Percentiles rank a stretch among this genome's conserved stretches.
Conservation (phyloP, 2,888 invertebrate species). For the Dendrolimus houi region DNA sequence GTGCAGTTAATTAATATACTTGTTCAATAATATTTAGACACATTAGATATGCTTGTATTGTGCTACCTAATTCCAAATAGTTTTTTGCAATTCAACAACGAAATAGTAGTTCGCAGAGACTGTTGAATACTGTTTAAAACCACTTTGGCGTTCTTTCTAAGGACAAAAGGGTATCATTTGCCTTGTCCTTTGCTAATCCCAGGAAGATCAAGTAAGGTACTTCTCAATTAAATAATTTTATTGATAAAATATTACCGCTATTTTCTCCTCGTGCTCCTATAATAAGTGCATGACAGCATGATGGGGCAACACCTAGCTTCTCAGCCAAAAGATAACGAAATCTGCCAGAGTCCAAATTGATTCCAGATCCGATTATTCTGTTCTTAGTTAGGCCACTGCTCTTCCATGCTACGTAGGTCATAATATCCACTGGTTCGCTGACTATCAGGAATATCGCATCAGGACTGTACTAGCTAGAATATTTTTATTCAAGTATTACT, state of each 20-base stretch:
- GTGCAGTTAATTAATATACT: too few species aligned
- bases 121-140: too few species aligned
- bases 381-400: constrained; percentile 90
- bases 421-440: constrained; percentile 91
- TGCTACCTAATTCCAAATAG: too few species aligned
- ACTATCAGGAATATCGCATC: constrained; percentile 88
- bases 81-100: too few species aligned
- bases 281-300: constrained; percentile 94
- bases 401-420: constrained; percentile 92
- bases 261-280: constrained; percentile 97
- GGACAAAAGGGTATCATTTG: too few species aligned
- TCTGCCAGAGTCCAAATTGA: constrained; percentile 93
- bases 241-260: constrained; percentile 72
- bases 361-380: constrained; percentile 93
- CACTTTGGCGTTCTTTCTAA: too few species aligned
- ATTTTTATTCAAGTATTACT: constrained; percentile 1
- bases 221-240: too few species aligned
- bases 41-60: too few species aligned
- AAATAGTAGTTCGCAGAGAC: too few species aligned
- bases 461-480: constrained; percentile 82
- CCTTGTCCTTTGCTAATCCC: too few species aligned
- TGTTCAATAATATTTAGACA: too few species aligned
- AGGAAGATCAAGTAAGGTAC: too few species aligned
- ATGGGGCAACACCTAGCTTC: constrained; percentile 86
- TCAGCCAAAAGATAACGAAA: constrained; percentile 93